Percentiles rank a stretch among this genome's conserved stretches.
These are phyloP conservation scores for Apogon hyalosoma DNA, from an alignment of 2,797 vertebrate species.

Conservation along the genomic window DNA sequence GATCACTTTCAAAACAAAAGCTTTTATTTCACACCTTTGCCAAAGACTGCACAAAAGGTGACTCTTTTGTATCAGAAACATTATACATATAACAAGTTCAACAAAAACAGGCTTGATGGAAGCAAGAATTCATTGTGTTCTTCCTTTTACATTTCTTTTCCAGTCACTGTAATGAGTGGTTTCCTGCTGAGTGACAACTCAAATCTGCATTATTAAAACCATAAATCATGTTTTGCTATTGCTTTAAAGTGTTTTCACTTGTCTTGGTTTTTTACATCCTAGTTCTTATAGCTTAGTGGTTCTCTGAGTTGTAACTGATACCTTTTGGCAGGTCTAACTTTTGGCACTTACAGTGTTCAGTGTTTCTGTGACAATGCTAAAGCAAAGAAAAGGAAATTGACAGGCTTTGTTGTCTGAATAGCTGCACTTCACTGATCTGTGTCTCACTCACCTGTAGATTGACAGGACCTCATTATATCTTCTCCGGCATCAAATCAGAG, in stretches of 20 bases:
- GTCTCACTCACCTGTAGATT: slow-evolving; percentile 41
- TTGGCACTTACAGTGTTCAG: neutral
- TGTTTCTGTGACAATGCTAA: neutral
- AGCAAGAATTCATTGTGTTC: neutral
- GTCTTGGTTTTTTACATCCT: neutral
- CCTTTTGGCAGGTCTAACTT: neutral
- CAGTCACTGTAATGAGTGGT: neutral
- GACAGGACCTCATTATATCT: slow-evolving; percentile 60
- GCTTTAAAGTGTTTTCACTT: neutral
- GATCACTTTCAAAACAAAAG: neutral
- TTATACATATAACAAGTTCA: neutral
- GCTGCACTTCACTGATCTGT: slow-evolving; percentile 34
- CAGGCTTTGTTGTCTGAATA: slow-evolving; percentile 43
- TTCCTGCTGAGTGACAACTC: neutral
- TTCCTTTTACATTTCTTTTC: neutral
- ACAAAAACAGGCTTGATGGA: neutral
- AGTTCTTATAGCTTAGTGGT: neutral
- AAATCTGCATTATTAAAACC: neutral
- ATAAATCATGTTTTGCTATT: neutral
- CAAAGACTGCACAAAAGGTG: neutral
- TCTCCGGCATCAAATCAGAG: slow-evolving; percentile 30
- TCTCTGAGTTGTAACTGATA: neutral
- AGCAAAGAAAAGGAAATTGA: slow-evolving; percentile 7
- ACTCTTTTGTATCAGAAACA: neutral
- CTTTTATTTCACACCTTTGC: neutral